Evolutionary conservation across 2,797 vertebrate genomes (phyloP).

Genomic region (Neopelma chrysocephalum): DNA sequence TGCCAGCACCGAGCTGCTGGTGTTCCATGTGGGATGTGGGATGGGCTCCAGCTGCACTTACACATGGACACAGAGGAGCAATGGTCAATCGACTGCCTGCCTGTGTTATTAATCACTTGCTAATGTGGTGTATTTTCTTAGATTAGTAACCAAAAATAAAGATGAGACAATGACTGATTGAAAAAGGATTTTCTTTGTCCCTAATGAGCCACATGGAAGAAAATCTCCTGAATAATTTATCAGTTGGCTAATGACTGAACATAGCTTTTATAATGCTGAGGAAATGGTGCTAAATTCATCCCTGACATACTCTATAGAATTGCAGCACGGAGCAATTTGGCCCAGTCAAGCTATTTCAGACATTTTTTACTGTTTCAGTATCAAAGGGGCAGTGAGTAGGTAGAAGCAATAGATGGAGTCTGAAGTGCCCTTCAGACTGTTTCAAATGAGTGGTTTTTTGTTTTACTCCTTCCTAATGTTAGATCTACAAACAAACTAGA

Average conservation of each 20-base stretch:
- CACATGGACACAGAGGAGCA: fast-evolving
- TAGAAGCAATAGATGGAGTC: neutral
- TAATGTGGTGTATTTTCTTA: neutral
- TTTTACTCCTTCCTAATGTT: neutral
- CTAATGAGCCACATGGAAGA: neutral
- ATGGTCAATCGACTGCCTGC: neutral
- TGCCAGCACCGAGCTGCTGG: neutral
- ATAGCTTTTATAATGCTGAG: conserved; percentile 28
- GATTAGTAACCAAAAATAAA: conserved; percentile 25
- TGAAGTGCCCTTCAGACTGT: neutral
- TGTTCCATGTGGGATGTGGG: neutral
- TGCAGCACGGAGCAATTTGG: conserved; percentile 4
- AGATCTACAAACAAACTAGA: neutral
- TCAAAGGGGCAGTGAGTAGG: neutral
- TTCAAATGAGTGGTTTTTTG: neutral
- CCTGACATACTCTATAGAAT: neutral
- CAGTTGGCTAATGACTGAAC: conserved; percentile 17
- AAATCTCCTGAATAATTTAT: conserved; percentile 57
- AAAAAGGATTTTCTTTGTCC: conserved; percentile 36
- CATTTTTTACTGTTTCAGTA: conserved; percentile 20
- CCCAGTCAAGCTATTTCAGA: neutral
- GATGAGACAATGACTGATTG: neutral
- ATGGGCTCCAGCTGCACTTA: neutral
- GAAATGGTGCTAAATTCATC: conserved; percentile 38
- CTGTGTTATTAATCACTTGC: neutral